Conservation (phyloP, 2,113 vertebrate genomes). For the Epinephelus cyanopodus region DNA sequence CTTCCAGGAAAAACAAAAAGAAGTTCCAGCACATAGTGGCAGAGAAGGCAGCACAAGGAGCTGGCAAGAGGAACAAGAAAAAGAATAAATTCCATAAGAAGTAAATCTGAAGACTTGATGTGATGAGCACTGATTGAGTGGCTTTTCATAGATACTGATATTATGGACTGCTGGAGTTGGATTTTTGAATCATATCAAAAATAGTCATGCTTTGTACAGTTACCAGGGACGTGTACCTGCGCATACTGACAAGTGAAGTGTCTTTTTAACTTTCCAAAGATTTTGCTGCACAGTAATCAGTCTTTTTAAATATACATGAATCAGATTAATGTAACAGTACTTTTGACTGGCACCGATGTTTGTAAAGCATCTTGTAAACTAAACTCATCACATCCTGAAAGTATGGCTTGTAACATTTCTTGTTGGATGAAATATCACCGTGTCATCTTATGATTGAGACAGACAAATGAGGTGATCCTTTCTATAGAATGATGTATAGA, state of each 20-base stretch:
- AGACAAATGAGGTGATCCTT: background rate
- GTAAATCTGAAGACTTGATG: slow-evolving; percentile 32
- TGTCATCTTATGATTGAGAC: background rate
- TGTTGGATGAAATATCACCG: background rate
- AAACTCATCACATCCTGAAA: background rate
- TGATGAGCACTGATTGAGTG: slow-evolving; percentile 7
- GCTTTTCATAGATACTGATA: background rate
- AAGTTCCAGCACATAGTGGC: slow-evolving; percentile 91
- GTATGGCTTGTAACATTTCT: background rate
- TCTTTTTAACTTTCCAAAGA: slow-evolving; percentile 16
- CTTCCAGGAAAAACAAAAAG: slow-evolving; percentile 92
- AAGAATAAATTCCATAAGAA: slow-evolving; percentile 91
- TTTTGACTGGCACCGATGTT: slow-evolving; percentile 7
- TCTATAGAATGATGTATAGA: background rate
- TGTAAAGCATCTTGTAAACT: background rate
- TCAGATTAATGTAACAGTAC: slow-evolving; percentile 13
- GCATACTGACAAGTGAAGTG: background rate
- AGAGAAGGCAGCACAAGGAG: slow-evolving; percentile 90
- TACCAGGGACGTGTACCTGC: slow-evolving; percentile 7
- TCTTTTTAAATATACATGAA: background rate
- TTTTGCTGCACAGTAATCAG: slow-evolving; percentile 15
- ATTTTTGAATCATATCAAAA: background rate
- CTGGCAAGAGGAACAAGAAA: slow-evolving; percentile 91
- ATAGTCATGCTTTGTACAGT: slow-evolving; percentile 12
- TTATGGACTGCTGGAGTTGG: background rate